A percentile compares a stretch with the other conserved stretches of the same genome.
Evolutionary conservation across 2,888 invertebrate species (phyloP).

Genomic region (Oscheius sp.): DNA sequence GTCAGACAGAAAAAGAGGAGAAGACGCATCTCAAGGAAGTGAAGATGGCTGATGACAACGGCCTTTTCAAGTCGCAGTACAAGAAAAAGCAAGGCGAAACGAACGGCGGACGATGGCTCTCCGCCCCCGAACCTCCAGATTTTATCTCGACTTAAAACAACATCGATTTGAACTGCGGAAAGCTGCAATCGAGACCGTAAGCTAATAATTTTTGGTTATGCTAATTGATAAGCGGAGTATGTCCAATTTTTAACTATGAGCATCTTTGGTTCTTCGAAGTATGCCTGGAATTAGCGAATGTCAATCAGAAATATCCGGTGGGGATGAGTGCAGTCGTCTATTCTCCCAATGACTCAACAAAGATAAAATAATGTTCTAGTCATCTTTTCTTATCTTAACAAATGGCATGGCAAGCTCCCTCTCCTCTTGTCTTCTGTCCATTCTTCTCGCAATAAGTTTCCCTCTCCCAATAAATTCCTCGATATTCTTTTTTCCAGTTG

Average conservation of each 20-base stretch:
- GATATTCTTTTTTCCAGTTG: background rate
- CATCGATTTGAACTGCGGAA: background rate
- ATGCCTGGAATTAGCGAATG: no score
- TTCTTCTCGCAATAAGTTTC: background rate
- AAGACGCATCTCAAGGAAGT: constrained; percentile 1
- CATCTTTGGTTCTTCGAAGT: no score
- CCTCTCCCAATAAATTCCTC: background rate
- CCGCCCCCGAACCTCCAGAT: background rate
- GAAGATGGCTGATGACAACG: background rate
- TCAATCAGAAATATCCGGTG: no score
- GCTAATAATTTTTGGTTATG: no score
- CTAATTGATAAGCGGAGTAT: no score
- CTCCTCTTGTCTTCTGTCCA: background rate
- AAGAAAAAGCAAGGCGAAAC: background rate
- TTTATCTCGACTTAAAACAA: background rate
- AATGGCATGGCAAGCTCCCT: no score
- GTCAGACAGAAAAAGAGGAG: background rate
- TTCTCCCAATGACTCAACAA: background rate
- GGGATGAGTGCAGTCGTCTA: no score
- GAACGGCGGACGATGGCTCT: background rate
- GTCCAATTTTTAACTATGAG: no score
- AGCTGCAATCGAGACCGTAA: background rate
- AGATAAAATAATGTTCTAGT: background rate
- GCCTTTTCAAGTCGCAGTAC: background rate
- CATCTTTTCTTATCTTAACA: constrained; percentile 1